These are phyloP conservation scores for Rhyacophila evoluta DNA, from an alignment of 2,888 invertebrate species.

Conservation along the genomic window DNA sequence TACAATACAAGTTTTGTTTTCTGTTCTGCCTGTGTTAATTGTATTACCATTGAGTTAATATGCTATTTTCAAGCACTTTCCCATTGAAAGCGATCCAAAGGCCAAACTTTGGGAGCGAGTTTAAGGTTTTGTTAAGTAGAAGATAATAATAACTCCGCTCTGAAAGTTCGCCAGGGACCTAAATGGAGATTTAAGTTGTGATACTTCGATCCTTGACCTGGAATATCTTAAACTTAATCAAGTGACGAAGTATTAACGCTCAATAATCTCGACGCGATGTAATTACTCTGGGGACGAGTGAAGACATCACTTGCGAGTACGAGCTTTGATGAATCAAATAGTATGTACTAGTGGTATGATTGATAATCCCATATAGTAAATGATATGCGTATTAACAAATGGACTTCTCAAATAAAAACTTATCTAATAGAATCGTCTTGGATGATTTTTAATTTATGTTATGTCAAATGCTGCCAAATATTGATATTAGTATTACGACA, in stretches of 20 bases:
- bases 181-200: conserved; percentile 7
- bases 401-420: too few species aligned
- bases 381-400: too few species aligned
- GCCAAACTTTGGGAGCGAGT: background rate
- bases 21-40: background rate
- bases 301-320: background rate
- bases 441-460: too few species aligned
- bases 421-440: too few species aligned
- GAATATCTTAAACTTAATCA: conserved; percentile 22
- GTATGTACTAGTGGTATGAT: too few species aligned
- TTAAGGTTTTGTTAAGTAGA: conserved; percentile 11
- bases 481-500: too few species aligned
- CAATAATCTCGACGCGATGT: background rate
- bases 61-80: conserved; percentile 14
- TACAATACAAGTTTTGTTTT: background rate
- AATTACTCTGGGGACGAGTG: background rate
- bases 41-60: background rate
- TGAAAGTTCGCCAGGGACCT: background rate
- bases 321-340: background rate
- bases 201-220: conserved; percentile 24
- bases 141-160: background rate
- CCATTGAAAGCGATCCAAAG: background rate
- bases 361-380: too few species aligned
- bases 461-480: too few species aligned
- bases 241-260: background rate